phyloP scores from a whole-genome alignment of 2,797 vertebrate genomes.

The Sebastes glaucus region DNA sequence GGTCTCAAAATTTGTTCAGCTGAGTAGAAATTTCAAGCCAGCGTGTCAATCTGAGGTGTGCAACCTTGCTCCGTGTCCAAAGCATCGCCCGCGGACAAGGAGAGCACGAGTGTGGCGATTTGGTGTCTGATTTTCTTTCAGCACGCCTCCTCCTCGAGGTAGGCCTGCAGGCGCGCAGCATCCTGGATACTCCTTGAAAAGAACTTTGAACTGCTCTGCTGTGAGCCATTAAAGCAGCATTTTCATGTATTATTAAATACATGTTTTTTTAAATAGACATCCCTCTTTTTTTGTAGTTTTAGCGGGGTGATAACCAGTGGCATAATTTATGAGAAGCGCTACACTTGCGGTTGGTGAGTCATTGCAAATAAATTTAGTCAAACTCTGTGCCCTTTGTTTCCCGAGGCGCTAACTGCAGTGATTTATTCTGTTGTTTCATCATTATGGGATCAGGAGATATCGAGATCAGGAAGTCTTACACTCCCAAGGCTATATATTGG shows the following conservation, averaged over 20 bases:
- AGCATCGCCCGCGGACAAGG: conserved; percentile 9
- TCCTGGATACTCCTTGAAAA: conserved; percentile 38
- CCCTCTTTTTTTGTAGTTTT: conserved; percentile 31
- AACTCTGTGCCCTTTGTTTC: conserved; percentile 12
- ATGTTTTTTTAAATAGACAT: conserved; percentile 33
- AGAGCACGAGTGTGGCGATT: conserved; percentile 26
- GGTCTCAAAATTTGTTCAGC: conserved; percentile 2
- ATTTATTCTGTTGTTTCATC: conserved; percentile 49
- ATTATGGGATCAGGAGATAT: conserved; percentile 6
- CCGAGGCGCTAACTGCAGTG: background rate
- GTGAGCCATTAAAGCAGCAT: conserved; percentile 51
- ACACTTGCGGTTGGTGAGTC: conserved; percentile 39
- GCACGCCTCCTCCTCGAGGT: conserved; percentile 37
- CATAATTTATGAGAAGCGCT: conserved; percentile 44
- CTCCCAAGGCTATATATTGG: conserved; percentile 19
- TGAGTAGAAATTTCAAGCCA: conserved; percentile 10
- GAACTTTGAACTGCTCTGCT: conserved; percentile 64
- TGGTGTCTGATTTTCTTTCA: conserved; percentile 42
- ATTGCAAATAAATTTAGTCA: conserved; percentile 42
- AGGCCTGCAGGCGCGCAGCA: conserved; percentile 41
- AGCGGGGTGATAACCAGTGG: conserved; percentile 32
- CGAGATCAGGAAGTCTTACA: background rate
- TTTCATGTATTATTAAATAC: conserved; percentile 70
- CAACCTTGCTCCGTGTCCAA: conserved; percentile 32
- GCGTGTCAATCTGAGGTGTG: background rate